Evolutionary conservation across 1,140 invertebrate species (phyloP).

Genomic region (Andrena cerasifolii): DNA sequence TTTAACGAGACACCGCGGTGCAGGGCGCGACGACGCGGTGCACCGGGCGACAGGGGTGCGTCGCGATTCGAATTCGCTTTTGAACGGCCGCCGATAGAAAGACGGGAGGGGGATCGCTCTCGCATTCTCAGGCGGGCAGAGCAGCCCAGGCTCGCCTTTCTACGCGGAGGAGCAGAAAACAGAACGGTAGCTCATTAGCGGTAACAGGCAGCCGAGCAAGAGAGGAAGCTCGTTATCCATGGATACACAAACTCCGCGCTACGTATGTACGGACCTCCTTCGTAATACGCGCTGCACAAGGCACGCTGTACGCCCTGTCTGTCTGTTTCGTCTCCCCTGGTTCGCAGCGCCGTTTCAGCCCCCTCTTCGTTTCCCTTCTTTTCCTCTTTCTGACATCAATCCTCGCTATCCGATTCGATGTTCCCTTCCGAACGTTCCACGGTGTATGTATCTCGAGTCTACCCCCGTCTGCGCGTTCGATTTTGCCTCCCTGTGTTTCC

Average conservation of each 20-base stretch:
- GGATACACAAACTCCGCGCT: constrained; percentile 74
- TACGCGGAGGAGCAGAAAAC: constrained; percentile 69
- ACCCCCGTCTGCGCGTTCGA: no score
- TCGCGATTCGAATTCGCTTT: constrained; percentile 47
- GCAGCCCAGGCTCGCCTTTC: constrained; percentile 45
- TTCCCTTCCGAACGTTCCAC: no score
- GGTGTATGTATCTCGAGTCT: no score
- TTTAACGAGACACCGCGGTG: constrained; percentile 12
- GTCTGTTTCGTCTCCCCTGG: constrained; percentile 54
- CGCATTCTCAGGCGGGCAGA: constrained; percentile 8
- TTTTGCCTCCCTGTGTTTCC: no score
- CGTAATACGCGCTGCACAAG: constrained; percentile 47
- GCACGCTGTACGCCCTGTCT: constrained; percentile 25
- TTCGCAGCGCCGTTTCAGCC: not conserved
- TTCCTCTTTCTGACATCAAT: not conserved
- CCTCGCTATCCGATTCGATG: no score
- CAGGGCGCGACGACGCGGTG: not conserved
- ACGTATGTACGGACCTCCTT: constrained; percentile 55
- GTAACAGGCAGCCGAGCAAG: constrained; percentile 78
- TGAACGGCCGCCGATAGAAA: constrained; percentile 52
- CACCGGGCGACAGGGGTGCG: not conserved
- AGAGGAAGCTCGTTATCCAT: constrained; percentile 80
- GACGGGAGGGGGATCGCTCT: constrained; percentile 25
- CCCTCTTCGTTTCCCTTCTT: not conserved
- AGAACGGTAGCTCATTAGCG: constrained; percentile 79